Conservation (phyloP, 2,797 vertebrate genomes). For the Phoebastria nigripes region DNA sequence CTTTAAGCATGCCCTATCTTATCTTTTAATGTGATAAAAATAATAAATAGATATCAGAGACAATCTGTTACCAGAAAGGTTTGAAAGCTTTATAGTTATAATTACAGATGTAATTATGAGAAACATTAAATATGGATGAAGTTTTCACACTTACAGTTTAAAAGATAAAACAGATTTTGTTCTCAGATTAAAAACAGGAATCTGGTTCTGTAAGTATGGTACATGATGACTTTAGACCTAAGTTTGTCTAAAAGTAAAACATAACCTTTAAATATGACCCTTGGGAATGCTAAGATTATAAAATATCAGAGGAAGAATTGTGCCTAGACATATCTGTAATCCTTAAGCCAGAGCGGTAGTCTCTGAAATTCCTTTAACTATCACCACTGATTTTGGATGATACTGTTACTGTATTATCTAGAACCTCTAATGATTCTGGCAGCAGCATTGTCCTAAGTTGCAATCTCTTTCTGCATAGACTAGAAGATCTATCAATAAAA, state of each 20-base stretch:
- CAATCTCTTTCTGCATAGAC: not conserved
- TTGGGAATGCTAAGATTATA: not conserved
- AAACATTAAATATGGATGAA: conserved; percentile 25
- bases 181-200: not conserved
- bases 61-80: not conserved
- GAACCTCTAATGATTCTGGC: not conserved
- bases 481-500: not conserved
- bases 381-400: not conserved
- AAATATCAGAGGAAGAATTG: not conserved
- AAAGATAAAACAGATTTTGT: conserved; percentile 19
- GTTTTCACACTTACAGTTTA: not conserved
- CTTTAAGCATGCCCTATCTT: not conserved
- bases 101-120: conserved; percentile 25
- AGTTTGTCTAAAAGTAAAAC: not conserved
- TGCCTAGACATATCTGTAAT: not conserved
- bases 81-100: not conserved
- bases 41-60: conserved; percentile 1
- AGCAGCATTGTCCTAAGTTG: not conserved
- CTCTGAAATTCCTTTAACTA: not conserved
- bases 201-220: not conserved
- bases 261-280: not conserved
- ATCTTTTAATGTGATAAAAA: conserved; percentile 8
- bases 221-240: not conserved
- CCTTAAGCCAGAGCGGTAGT: not conserved
- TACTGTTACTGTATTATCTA: not conserved